Percentiles rank a stretch among this genome's conserved stretches.
Conservation (phyloP, 53 echinoderm and acorn worm species). For the Hippasteria phrygiana region DNA sequence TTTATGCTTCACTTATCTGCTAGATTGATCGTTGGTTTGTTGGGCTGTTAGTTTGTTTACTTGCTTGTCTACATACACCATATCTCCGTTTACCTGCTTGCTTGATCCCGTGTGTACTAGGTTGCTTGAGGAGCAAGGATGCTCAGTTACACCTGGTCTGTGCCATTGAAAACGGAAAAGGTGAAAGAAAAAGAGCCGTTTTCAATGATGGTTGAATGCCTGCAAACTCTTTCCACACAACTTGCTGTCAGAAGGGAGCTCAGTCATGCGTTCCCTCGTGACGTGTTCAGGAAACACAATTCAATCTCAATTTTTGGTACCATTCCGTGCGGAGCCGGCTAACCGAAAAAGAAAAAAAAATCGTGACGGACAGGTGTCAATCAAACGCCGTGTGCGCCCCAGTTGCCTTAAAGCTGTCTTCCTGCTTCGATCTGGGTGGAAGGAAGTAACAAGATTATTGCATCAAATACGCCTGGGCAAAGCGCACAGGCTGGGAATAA, state of each 20-base stretch:
- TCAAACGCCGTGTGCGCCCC: conserved; percentile 9
- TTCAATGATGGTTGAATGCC: too few relatives aligned
- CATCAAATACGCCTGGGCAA: conserved; percentile 52
- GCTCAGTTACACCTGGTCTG: neutral
- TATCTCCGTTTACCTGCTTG: too few relatives aligned
- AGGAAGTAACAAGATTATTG: neutral
- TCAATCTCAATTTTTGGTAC: neutral
- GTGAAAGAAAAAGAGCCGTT: too few relatives aligned
- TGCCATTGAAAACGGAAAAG: neutral
- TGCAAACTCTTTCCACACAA: neutral
- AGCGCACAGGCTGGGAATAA: neutral
- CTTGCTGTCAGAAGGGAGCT: neutral
- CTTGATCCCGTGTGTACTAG: too few relatives aligned
- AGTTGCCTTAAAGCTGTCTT: conserved; percentile 15
- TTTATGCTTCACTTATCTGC: too few relatives aligned
- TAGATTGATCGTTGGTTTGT: too few relatives aligned
- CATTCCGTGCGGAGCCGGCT: neutral
- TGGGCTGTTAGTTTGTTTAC: too few relatives aligned
- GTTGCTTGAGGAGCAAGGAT: too few relatives aligned
- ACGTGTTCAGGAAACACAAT: neutral
- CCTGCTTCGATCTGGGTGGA: neutral
- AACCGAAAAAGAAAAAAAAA: neutral
- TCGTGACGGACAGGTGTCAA: conserved; percentile 26
- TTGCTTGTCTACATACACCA: too few relatives aligned
- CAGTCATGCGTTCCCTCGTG: neutral